These are phyloP conservation scores for Onychostoma macrolepis DNA, from an alignment of 2,113 vertebrate genomes.

Conservation along the genomic window DNA sequence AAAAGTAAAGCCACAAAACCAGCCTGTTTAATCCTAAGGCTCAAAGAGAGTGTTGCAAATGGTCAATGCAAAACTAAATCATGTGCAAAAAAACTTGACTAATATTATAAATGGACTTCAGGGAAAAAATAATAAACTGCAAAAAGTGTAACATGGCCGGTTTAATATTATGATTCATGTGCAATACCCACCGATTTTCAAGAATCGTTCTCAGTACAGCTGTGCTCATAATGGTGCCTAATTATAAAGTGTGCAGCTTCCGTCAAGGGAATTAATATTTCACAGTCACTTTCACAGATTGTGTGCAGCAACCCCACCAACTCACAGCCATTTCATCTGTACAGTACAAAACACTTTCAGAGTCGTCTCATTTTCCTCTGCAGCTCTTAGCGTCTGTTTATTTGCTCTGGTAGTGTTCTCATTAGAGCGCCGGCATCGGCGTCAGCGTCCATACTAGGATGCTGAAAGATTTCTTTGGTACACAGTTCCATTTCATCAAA, in stretches of 20 bases:
- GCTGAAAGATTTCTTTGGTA: constrained; percentile 38
- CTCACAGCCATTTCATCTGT: background rate
- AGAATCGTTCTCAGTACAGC: constrained; percentile 24
- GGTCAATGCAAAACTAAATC: background rate
- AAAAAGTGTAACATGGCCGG: background rate
- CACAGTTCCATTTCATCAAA: constrained; percentile 41
- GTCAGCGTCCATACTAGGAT: background rate
- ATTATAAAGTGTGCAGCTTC: constrained; percentile 21
- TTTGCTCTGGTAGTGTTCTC: constrained; percentile 35
- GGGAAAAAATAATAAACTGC: background rate
- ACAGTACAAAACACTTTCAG: constrained; percentile 2
- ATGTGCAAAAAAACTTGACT: background rate
- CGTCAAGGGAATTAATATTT: constrained; percentile 32
- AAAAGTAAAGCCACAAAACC: background rate
- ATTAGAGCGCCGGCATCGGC: constrained; percentile 24
- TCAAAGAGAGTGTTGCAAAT: background rate
- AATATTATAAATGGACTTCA: constrained; percentile 5
- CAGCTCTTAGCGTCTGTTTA: constrained; percentile 39
- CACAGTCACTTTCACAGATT: constrained; percentile 32
- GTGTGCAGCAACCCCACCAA: constrained; percentile 12
- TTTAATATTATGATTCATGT: constrained; percentile 11
- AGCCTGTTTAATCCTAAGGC: constrained; percentile 8
- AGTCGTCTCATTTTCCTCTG: constrained; percentile 26
- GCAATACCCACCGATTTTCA: constrained; percentile 12
- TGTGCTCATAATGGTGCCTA: constrained; percentile 11